Conservation (phyloP, 2,113 vertebrate genomes). For the Hystrix cristata region DNA sequence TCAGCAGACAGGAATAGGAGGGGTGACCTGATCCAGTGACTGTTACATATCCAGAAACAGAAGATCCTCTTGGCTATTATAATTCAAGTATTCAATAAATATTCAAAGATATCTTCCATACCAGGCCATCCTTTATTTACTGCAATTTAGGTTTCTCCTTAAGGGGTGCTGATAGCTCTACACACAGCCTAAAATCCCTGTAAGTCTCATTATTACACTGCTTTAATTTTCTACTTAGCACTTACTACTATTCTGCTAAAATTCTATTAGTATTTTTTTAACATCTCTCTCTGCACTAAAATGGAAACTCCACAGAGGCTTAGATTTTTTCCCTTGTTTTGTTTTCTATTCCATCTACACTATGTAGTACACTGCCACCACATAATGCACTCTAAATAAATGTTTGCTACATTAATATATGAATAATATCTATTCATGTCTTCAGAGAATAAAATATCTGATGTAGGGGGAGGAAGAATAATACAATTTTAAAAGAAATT, state of each 20-base stretch:
- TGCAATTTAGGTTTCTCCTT: constrained; percentile 36
- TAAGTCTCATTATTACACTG: neutral
- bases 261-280: constrained; percentile 46
- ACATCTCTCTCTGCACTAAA: neutral
- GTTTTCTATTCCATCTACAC: neutral
- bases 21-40: neutral
- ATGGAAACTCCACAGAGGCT: neutral
- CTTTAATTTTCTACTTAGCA: constrained; percentile 40
- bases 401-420: neutral
- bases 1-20: neutral
- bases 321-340: neutral
- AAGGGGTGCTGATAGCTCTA: constrained; percentile 5
- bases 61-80: constrained; percentile 8
- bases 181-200: neutral
- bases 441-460: constrained; percentile 52
- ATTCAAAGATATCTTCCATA: neutral
- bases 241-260: constrained; percentile 30
- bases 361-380: neutral
- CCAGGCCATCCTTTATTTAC: neutral
- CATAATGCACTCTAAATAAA: constrained; percentile 43
- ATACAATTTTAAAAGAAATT: constrained; percentile 27
- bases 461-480: neutral
- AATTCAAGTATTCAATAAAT: constrained; percentile 37
- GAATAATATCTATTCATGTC: neutral
- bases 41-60: constrained; percentile 18